phyloP scores from a whole-genome alignment of 2,113 vertebrate genomes.

The Vicugna pacos region DNA sequence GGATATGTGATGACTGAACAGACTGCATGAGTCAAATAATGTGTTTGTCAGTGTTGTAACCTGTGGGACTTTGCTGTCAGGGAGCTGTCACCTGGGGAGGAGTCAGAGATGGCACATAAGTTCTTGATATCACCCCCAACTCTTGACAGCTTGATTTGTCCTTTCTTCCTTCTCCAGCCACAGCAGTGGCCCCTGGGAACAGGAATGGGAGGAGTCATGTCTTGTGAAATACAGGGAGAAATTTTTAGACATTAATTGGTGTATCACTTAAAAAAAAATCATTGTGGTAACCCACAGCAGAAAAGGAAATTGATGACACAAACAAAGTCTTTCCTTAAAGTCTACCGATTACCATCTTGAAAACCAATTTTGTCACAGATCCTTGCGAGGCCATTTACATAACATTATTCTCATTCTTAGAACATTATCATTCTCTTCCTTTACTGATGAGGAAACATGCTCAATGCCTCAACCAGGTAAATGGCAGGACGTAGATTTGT shows the following conservation, averaged over 20 bases:
- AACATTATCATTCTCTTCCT: neutral
- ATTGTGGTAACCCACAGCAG: conserved; percentile 57
- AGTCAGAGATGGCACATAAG: neutral
- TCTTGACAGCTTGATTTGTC: neutral
- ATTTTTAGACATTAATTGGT: neutral
- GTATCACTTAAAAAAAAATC: conserved; percentile 3
- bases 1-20: neutral
- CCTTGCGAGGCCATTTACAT: neutral
- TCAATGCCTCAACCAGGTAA: neutral
- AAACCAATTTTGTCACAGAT: neutral
- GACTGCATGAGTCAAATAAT: conserved; percentile 4
- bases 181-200: neutral
- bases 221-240: neutral
- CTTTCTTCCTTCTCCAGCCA: neutral
- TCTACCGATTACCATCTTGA: neutral
- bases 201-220: neutral
- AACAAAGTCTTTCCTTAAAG: conserved; percentile 11
- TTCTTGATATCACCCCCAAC: neutral
- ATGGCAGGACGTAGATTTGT: neutral
- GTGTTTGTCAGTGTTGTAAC: neutral
- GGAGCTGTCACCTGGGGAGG: conserved; percentile 30
- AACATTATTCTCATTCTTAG: neutral
- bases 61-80: neutral
- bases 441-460: neutral
- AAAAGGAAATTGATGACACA: conserved; percentile 49